These are phyloP conservation scores for Littorina saxatilis DNA, from an alignment of 1,140 invertebrate species.

Conservation along the genomic window DNA sequence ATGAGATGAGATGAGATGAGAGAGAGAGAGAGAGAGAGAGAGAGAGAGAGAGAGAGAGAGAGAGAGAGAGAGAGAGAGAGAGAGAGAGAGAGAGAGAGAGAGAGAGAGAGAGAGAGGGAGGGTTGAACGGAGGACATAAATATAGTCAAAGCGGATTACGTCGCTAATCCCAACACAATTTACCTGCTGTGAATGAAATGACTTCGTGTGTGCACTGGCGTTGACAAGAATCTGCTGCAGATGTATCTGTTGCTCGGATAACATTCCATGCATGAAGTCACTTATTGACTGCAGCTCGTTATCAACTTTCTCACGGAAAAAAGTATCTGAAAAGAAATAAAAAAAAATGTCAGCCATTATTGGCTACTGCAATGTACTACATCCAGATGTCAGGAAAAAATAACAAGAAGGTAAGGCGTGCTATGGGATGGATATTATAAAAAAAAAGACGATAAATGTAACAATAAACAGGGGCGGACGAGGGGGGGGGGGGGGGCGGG, in stretches of 20 bases:
- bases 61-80: constrained; percentile 28
- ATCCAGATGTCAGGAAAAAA: background rate
- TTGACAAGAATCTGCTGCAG: constrained; percentile 43
- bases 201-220: background rate
- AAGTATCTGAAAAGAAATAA: constrained; percentile 48
- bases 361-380: too few species aligned
- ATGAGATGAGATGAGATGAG: too few species aligned
- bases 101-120: constrained; percentile 21
- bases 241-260: constrained; percentile 53
- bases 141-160: too few species aligned
- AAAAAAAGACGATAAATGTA: background rate
- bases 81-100: constrained; percentile 28
- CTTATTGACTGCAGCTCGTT: constrained; percentile 40
- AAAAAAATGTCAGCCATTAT: too few species aligned
- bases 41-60: constrained; percentile 28
- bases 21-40: constrained; percentile 8
- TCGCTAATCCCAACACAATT: too few species aligned
- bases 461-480: background rate
- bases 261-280: constrained; percentile 44
- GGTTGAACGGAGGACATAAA: background rate
- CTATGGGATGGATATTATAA: too few species aligned
- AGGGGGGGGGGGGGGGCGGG: background rate
- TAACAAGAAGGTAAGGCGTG: background rate
- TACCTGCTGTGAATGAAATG: background rate
- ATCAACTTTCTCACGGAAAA: constrained; percentile 50